Percentiles rank a stretch among this genome's conserved stretches.
phyloP scores from a whole-genome alignment of 2,888 invertebrate genomes.

The Mythimna impura region DNA sequence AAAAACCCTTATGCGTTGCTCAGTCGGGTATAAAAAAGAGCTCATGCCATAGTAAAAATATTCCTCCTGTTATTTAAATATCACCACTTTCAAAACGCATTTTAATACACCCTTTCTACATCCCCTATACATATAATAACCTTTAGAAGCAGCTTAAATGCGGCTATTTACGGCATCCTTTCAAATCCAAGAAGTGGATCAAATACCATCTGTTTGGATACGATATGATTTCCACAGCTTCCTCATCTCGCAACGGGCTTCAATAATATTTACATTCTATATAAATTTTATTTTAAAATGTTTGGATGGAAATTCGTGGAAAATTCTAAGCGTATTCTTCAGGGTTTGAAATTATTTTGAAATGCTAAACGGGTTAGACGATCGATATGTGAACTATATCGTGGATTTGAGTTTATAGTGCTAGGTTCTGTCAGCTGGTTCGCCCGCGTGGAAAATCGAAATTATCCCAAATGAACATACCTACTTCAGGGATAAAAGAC shows the following conservation, averaged over 20 bases:
- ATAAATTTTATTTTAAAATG: conserved; percentile 37
- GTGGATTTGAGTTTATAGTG: too few relatives aligned
- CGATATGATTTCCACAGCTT: conserved; percentile 33
- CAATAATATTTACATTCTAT: conserved; percentile 47
- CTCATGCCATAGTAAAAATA: too few relatives aligned
- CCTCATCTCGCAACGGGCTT: conserved; percentile 6
- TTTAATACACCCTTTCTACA: background rate
- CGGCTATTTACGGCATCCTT: background rate
- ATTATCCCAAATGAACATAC: too few relatives aligned
- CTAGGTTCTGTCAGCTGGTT: too few relatives aligned
- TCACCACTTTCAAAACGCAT: too few relatives aligned
- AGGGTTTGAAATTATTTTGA: conserved; percentile 15
- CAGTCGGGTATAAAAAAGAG: too few relatives aligned
- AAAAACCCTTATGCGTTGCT: too few relatives aligned
- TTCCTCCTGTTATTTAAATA: too few relatives aligned
- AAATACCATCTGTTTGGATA: conserved; percentile 25
- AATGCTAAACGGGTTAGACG: conserved; percentile 17
- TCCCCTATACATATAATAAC: background rate
- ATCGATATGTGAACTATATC: conserved; percentile 1
- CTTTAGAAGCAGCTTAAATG: background rate
- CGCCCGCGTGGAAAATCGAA: too few relatives aligned
- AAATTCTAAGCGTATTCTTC: conserved; percentile 15
- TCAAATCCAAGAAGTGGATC: conserved; percentile 17
- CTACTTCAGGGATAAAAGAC: too few relatives aligned
- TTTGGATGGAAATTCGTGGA: conserved; percentile 8